Evolutionary conservation across 1,140 invertebrate species (phyloP), one percentile per base, ranked within the genome.

Genomic region (Matsumurasca onukii): DNA sequence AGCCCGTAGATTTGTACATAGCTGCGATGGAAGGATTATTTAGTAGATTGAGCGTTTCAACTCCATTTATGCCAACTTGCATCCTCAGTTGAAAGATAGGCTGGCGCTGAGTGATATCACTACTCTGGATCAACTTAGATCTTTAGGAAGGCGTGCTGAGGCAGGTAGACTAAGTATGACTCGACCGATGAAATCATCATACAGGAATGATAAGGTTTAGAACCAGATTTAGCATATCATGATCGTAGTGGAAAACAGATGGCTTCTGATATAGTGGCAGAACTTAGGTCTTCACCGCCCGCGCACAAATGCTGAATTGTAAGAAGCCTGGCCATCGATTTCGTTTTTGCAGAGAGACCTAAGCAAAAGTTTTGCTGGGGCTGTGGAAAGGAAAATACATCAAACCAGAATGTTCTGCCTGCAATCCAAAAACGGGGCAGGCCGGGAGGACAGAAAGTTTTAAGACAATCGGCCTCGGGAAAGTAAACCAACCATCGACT

Each of bases 181-280:
- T 34, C 17, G 27, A 63, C 31, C 31, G n/a, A n/a, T n/a, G 20
- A 17, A 13, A 20, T 15, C 27, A 24, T 17, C n/a, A n/a, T n/a
- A n/a, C 9, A 20, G 29, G 2, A 27, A 34, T 5, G 29, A 12
- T 17, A 15, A 12, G 3, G 31, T n/a, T 34, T 63, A 27, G 61
- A 63, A 63, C 61, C 61, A 20, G 61, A 63, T 34, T 20, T 63
- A 1, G 61, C 30, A 31, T 63, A 63, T 34, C 29, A 34, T 2
- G n/a, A 30, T 17, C 31, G 12, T 20, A 34, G 17, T 24, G 17
- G 49, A 52, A 12, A 3, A 20, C n/a, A 25, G 22, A 17, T 52
- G 12, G 3, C 49, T 12, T 22, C 12, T 17, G 49, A 3, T 17
- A 5, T 12, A 12, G 49, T 52, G 24, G n/a, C 17, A 20, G 61